These are phyloP conservation scores for Amazona ochrocephala DNA, from an alignment of 2,797 vertebrate genomes.

Conservation along the genomic window DNA sequence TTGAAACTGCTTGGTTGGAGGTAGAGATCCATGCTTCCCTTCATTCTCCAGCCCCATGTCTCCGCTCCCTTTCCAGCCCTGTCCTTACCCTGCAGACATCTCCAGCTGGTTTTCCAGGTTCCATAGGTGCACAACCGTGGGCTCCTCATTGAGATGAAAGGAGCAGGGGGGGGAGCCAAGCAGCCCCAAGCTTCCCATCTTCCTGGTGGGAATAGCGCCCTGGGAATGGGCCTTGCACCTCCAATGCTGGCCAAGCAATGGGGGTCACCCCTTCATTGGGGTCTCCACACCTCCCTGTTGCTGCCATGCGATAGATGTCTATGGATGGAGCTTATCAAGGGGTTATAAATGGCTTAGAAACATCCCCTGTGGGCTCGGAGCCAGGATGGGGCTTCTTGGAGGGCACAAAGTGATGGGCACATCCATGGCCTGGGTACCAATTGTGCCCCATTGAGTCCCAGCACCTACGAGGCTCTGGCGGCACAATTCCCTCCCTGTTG, in stretches of 20 bases:
- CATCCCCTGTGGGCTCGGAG: neutral
- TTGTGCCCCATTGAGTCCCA: neutral
- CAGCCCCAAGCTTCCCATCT: neutral
- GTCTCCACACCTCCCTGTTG: neutral
- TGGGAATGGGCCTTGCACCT: neutral
- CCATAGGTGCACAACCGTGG: neutral
- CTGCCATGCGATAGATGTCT: no score
- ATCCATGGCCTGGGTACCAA: fast-evolving
- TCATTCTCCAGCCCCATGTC: neutral
- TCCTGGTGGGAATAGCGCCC: neutral
- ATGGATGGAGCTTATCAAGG: neutral
- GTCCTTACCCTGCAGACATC: neutral
- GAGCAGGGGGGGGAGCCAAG: neutral
- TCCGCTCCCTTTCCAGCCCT: neutral
- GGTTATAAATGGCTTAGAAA: neutral
- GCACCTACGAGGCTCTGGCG: no score
- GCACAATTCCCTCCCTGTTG: neutral
- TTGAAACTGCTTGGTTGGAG: neutral
- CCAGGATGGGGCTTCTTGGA: neutral
- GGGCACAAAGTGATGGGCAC: neutral
- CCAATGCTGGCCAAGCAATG: neutral
- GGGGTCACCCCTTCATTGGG: neutral
- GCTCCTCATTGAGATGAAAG: neutral
- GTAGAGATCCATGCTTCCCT: neutral
- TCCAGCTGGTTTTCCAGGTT: neutral